Percentiles rank a stretch among this genome's conserved stretches.
Conservation (phyloP, 1,140 invertebrate species). For the Episyrphus balteatus region DNA sequence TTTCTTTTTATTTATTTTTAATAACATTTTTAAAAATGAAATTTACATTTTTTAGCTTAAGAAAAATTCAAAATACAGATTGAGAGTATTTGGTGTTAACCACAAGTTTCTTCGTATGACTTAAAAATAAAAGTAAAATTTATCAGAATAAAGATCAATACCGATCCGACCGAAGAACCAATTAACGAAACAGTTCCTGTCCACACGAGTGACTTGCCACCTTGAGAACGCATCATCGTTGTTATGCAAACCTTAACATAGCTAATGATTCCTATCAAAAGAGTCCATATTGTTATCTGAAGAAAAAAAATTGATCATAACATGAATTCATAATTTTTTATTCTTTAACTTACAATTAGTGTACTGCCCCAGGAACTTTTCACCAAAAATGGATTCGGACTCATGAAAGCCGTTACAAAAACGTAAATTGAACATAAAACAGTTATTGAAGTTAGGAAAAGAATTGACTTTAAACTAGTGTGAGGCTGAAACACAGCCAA, state of each 20-base stretch:
- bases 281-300: constrained; percentile 60
- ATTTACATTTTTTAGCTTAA: no score
- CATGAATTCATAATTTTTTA: constrained; percentile 3
- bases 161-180: constrained; percentile 66
- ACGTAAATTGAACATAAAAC: constrained; percentile 52
- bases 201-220: constrained; percentile 37
- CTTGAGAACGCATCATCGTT: constrained; percentile 50
- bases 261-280: constrained; percentile 55
- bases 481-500: constrained; percentile 61
- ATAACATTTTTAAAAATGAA: no score
- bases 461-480: constrained; percentile 46
- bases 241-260: constrained; percentile 76
- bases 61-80: no score
- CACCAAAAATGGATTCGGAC: constrained; percentile 61
- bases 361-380: constrained; percentile 45
- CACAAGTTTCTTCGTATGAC: constrained; percentile 4
- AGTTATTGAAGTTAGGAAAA: constrained; percentile 41
- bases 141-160: constrained; percentile 59
- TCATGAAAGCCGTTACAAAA: constrained; percentile 56
- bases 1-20: no score
- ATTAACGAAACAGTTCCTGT: constrained; percentile 64
- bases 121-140: constrained; percentile 56
- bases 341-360: constrained; percentile 67
- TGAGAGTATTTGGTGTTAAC: no score
- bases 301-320: constrained; percentile 24